Evolutionary conservation across 2,113 vertebrate species (phyloP), one percentile per base, ranked within the genome.

Genomic region (Menidia beryllina): DNA sequence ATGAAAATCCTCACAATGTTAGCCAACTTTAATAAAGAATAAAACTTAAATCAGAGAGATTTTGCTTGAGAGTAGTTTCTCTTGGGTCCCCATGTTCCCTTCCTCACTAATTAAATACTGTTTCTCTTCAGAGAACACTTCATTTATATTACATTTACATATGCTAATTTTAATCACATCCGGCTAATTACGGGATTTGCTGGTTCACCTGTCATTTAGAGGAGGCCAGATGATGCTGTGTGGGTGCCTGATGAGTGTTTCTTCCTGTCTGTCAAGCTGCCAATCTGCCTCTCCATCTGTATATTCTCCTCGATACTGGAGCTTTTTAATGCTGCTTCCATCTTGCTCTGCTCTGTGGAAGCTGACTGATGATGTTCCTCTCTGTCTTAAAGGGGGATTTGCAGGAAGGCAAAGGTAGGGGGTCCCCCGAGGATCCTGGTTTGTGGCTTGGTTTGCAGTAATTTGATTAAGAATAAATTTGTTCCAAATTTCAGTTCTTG

Each of bases 131-230:
- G 69, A 71, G 64, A 53, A 53, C 71, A 52, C 64, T 80, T 79
- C 3, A 88, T 87, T 87, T 81, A 81, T 81, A 82, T 85, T 48
- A 38, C 6, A 87, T 89, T 83, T 86, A 75, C 86, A 90, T 85
- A 87, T 84, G 79, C 59, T 69, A 52, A 86, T 85, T 69, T 25
- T 62, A 87, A 89, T 87, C 69, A 57, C 57, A 60, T 72, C 65
- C 81, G 72, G 62, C 67, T 90, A 81, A 87, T 86, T 85, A 83
- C 61, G 70, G 69, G 77, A 79, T 81, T 79, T 86, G 66, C 62
- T 59, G 69, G 58, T 74, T 87, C 76, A 83, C 78, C 78, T 70
- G 74, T 76, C 83, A 76, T 56, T 77, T 68, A 61, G 60, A 75
- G 63, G 66, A 77, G 69, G 67, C 81, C 72, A 77, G 13, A 62